A percentile compares a stretch with the other conserved stretches of the same genome.
These are phyloP conservation scores for Anarsia innoxiella DNA, from an alignment of 2,888 invertebrate genomes.

Conservation along the genomic window DNA sequence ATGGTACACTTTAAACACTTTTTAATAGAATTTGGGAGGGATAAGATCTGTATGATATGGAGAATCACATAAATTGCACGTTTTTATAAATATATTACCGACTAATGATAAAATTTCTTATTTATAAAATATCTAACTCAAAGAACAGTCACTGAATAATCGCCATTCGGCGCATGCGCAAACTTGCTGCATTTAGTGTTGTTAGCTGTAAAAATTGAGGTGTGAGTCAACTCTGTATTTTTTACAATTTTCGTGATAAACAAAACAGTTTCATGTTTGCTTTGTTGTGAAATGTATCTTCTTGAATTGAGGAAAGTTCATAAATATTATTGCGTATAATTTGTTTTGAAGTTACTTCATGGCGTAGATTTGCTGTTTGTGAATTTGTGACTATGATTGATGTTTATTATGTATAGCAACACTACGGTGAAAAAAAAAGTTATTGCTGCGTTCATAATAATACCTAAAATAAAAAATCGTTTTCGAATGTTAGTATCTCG, in stretches of 20 bases:
- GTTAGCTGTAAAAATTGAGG: conserved; percentile 23
- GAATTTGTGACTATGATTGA: no score
- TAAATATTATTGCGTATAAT: no score
- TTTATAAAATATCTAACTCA: conserved; percentile 69
- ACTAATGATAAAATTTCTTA: conserved; percentile 70
- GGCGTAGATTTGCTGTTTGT: no score
- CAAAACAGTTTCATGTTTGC: no score
- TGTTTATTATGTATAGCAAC: no score
- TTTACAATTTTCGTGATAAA: no score
- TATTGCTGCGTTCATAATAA: conserved; percentile 3
- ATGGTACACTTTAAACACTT: conserved; percentile 69
- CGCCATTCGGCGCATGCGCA: conserved; percentile 76
- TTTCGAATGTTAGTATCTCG: no score
- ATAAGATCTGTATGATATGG: conserved; percentile 32
- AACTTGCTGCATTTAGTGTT: conserved; percentile 63
- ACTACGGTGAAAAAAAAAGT: neutral
- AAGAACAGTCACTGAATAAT: conserved; percentile 71
- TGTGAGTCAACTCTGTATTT: no score
- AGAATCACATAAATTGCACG: conserved; percentile 41
- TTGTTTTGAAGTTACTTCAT: no score
- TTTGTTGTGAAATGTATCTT: no score
- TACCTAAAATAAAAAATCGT: no score
- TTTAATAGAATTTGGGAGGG: conserved; percentile 36
- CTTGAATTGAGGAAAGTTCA: no score
- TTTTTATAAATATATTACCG: conserved; percentile 59